Evolutionary conservation across 2,113 vertebrate genomes (phyloP).

Genomic region (Thinocorus orbignyianus): DNA sequence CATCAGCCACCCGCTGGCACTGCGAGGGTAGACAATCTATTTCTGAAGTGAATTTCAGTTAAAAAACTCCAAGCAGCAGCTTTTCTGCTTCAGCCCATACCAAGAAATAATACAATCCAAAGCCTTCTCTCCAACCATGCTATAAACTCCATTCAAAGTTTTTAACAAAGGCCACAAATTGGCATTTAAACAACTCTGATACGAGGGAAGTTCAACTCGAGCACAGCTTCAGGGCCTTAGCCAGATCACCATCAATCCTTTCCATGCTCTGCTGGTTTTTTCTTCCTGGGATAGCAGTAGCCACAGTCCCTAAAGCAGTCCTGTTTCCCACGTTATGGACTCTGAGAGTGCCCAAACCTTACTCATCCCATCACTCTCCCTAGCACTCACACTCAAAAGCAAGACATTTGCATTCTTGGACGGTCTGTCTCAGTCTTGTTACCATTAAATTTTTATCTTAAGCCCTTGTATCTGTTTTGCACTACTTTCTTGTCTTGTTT

Average conservation of each 20-base stretch:
- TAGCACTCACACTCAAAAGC: background rate
- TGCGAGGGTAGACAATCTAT: background rate
- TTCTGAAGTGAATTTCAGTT: background rate
- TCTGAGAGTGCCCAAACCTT: background rate
- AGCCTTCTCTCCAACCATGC: background rate
- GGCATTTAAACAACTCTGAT: background rate
- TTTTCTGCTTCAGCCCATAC: background rate
- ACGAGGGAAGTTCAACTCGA: background rate
- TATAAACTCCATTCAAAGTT: background rate
- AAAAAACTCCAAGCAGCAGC: accelerated
- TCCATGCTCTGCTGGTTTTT: background rate
- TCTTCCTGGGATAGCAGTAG: background rate
- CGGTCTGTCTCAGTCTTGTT: background rate
- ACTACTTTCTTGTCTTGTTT: background rate
- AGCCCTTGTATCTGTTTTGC: background rate
- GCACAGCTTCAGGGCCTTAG: background rate
- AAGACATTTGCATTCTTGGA: background rate
- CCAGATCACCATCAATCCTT: background rate
- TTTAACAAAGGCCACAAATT: background rate
- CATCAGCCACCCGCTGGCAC: background rate
- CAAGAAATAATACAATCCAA: background rate
- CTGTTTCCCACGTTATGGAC: background rate
- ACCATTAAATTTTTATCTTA: background rate
- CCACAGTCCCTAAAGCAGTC: background rate
- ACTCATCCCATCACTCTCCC: background rate